These are phyloP conservation scores for Tapirus terrestris DNA, from an alignment of 2,113 vertebrate species.

Conservation along the genomic window DNA sequence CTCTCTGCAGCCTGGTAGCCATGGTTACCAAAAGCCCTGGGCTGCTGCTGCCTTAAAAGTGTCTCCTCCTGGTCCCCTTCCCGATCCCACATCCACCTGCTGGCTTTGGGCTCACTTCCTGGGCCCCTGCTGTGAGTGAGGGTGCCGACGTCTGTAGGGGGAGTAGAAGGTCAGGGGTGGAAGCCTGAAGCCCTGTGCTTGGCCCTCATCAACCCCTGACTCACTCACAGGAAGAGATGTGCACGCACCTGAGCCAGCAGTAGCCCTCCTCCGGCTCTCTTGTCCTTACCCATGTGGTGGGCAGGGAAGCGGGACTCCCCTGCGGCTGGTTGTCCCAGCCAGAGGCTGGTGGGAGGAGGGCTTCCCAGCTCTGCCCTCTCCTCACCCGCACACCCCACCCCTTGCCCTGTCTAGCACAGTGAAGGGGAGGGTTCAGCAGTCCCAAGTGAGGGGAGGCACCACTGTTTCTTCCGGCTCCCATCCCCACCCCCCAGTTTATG, in stretches of 20 bases:
- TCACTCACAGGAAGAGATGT: neutral
- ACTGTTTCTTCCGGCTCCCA: neutral
- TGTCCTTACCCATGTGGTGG: neutral
- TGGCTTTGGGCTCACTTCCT: neutral
- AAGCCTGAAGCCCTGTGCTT: too few relatives aligned
- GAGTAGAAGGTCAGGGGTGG: too few relatives aligned
- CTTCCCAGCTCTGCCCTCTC: neutral
- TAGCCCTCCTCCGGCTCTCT: neutral
- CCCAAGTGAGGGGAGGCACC: neutral
- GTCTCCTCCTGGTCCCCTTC: neutral
- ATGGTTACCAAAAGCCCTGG: neutral
- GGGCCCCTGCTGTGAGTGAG: neutral
- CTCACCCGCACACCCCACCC: neutral
- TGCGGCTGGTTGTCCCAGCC: slow-evolving; percentile 51
- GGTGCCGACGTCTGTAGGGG: neutral
- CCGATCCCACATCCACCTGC: neutral
- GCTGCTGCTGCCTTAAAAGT: neutral
- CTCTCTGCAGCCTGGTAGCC: neutral
- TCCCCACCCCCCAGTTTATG: neutral
- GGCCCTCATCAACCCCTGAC: too few relatives aligned
- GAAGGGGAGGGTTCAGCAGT: neutral
- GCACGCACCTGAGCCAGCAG: neutral
- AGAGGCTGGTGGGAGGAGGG: neutral
- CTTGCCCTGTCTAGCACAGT: too few relatives aligned
- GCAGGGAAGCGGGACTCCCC: neutral